Evolutionary conservation across 2,888 invertebrate species (phyloP).

Genomic region (Brenthis daphne): DNA sequence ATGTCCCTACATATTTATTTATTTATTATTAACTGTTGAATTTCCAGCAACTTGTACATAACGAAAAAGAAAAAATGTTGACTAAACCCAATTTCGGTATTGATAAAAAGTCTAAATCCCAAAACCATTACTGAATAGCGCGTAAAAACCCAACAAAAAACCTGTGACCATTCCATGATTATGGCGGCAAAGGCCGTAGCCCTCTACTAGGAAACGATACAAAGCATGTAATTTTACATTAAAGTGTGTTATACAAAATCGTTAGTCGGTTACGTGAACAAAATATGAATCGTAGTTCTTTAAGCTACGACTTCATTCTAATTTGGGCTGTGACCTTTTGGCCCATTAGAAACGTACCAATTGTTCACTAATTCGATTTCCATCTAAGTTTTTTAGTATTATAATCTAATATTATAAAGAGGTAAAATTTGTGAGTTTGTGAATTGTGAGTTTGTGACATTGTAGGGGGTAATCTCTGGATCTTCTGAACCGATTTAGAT

Average conservation of each 20-base stretch:
- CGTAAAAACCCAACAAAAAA: conserved; percentile 27
- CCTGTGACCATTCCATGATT: conserved; percentile 28
- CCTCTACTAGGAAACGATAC: conserved; percentile 31
- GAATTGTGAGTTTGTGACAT: no score
- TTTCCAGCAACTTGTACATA: background rate
- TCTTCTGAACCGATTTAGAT: no score
- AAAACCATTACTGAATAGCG: conserved; percentile 24
- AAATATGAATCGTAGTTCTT: conserved; percentile 1
- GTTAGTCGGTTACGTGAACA: conserved; percentile 17
- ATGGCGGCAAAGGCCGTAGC: conserved; percentile 28
- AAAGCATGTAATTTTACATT: conserved; percentile 30
- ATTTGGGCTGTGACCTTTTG: background rate
- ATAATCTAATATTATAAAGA: no score
- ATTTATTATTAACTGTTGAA: no score
- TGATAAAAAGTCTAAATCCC: conserved; percentile 7
- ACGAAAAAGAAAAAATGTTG: conserved; percentile 2
- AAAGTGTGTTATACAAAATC: conserved; percentile 30
- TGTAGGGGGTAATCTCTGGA: no score
- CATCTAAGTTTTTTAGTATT: no score
- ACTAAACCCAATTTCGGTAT: conserved; percentile 5
- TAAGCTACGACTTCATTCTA: background rate
- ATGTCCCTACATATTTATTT: no score
- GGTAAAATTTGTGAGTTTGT: no score
- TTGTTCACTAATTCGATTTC: background rate
- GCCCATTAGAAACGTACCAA: background rate